Conservation (phyloP, 2,888 invertebrate genomes). For the Zygaena filipendulae region DNA sequence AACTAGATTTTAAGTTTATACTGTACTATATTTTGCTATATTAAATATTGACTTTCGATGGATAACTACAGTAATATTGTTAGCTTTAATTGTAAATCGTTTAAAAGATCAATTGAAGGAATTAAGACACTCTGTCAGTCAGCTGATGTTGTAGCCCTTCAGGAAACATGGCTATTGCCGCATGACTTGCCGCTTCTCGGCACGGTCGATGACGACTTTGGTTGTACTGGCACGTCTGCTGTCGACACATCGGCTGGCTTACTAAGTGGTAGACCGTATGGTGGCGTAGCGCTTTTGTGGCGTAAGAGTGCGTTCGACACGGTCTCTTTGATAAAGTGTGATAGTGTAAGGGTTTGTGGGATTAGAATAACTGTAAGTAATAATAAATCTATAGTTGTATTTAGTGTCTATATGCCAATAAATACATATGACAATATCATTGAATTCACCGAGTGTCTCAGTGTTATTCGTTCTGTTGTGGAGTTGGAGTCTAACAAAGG, state of each 20-base stretch:
- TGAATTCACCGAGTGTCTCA: conserved; percentile 16
- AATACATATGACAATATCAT: conserved; percentile 15
- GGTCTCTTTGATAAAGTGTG: conserved; percentile 16
- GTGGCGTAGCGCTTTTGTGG: conserved; percentile 20
- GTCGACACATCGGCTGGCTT: conserved; percentile 18
- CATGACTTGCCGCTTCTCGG: conserved; percentile 16
- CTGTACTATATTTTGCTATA: no score
- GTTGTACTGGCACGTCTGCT: conserved; percentile 17
- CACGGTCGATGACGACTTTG: conserved; percentile 12
- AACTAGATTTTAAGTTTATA: no score
- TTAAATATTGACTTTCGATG: no score
- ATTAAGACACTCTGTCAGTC: conserved; percentile 13
- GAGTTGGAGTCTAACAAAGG: conserved; percentile 6
- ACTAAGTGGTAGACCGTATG: conserved; percentile 17
- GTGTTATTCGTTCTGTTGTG: conserved; percentile 14
- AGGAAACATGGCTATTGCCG: no score
- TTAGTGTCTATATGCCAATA: conserved; percentile 20
- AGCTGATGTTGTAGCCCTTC: no score
- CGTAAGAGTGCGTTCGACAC: conserved; percentile 13
- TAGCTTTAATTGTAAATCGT: conserved; percentile 19
- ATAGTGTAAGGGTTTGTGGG: conserved; percentile 13
- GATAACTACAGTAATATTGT: no score
- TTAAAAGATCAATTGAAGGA: conserved; percentile 16
- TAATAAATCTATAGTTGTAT: conserved; percentile 11
- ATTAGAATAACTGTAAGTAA: conserved; percentile 9